Conservation (phyloP, 1,140 invertebrate genomes). For the Euwallacea similis region DNA sequence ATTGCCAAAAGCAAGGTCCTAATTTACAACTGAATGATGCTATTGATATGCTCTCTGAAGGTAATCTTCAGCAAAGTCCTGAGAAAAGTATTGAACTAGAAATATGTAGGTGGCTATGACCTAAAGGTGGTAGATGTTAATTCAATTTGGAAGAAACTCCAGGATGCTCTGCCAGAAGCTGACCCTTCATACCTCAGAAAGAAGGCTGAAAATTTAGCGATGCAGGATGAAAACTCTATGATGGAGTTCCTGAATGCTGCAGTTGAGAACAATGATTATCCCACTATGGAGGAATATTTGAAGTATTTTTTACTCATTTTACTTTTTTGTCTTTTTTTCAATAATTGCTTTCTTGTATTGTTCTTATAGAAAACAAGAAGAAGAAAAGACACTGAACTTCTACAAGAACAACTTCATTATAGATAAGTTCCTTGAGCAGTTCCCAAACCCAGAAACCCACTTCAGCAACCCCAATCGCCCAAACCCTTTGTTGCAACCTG, state of each 20-base stretch:
- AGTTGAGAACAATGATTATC: constrained; percentile 57
- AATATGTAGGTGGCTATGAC: neutral
- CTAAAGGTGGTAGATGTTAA: constrained; percentile 8
- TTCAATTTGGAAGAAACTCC: constrained; percentile 50
- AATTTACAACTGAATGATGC: constrained; percentile 38
- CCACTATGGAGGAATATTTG: constrained; percentile 58
- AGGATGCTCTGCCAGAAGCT: constrained; percentile 55
- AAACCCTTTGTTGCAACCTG: constrained; percentile 4
- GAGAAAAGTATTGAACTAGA: neutral
- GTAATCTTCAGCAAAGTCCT: constrained; percentile 7
- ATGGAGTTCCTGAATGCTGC: constrained; percentile 52
- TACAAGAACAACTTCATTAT: too few species aligned
- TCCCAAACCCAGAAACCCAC: constrained; percentile 59
- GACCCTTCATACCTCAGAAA: constrained; percentile 60
- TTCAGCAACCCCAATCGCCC: constrained; percentile 54
- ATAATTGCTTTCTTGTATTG: too few species aligned
- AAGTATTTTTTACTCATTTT: constrained; percentile 38
- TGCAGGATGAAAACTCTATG: constrained; percentile 43
- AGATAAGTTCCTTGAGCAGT: constrained; percentile 51
- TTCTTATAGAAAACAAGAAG: too few species aligned
- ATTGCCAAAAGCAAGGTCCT: constrained; percentile 48
- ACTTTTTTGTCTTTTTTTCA: neutral
- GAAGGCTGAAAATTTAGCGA: constrained; percentile 43
- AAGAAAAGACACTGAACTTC: too few species aligned
- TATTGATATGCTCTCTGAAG: constrained; percentile 45